Percentiles rank a stretch among this genome's conserved stretches.
Evolutionary conservation across 2,888 invertebrate genomes (phyloP).

Genomic region (Eupithecia subumbrata): DNA sequence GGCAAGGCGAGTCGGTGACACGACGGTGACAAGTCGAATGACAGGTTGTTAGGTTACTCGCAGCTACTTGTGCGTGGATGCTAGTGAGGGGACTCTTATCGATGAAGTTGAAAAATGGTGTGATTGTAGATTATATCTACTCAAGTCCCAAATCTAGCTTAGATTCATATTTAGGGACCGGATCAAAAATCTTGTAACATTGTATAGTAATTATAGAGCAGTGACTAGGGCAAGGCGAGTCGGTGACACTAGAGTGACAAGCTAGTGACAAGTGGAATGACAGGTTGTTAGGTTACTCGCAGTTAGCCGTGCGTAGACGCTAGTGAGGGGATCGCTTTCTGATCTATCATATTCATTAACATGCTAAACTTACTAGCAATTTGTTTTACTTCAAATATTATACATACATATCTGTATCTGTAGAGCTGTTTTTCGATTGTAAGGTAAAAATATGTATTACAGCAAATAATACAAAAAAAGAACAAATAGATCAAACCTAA

Average conservation of each 20-base stretch:
- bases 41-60: slow-evolving; percentile 7
- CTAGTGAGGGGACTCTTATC: background rate
- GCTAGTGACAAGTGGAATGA: background rate
- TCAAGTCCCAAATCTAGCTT: too few relatives aligned
- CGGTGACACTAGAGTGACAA: background rate
- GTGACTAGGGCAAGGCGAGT: background rate
- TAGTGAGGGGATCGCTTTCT: background rate
- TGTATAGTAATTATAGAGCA: background rate
- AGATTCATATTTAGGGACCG: background rate
- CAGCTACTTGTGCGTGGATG: background rate
- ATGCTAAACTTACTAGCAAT: background rate
- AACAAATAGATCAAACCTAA: too few relatives aligned
- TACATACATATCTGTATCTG: too few relatives aligned
- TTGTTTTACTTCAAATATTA: too few relatives aligned
- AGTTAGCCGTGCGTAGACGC: background rate
- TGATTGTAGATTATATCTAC: too few relatives aligned
- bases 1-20: background rate
- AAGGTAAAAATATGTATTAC: too few relatives aligned
- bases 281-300: slow-evolving; percentile 7
- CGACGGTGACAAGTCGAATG: background rate
- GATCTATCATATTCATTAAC: background rate
- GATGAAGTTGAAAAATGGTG: background rate
- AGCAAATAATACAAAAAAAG: too few relatives aligned
- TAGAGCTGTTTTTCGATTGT: background rate
- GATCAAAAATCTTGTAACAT: background rate